phyloP scores from a whole-genome alignment of 2,797 vertebrate genomes.

The Sebastiscus tertius region DNA sequence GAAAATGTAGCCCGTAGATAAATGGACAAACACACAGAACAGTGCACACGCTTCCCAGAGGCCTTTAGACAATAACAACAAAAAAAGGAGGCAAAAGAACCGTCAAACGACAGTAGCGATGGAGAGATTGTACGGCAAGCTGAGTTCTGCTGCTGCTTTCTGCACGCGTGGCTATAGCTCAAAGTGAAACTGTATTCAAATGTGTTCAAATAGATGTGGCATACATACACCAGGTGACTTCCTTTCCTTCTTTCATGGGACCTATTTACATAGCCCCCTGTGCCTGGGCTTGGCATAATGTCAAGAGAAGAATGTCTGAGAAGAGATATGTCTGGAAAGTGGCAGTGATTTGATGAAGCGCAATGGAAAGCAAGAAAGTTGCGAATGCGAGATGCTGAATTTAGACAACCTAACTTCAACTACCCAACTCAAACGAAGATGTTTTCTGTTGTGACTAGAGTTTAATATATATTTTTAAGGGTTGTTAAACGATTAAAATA shows the following conservation, averaged over 20 bases:
- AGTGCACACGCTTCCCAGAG: background rate
- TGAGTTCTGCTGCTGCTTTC: background rate
- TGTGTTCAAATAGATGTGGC: background rate
- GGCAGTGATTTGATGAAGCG: background rate
- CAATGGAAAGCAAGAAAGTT: background rate
- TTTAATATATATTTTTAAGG: background rate
- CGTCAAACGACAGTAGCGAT: background rate
- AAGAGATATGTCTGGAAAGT: background rate
- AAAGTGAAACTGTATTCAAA: background rate
- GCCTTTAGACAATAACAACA: background rate
- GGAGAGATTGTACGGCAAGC: background rate
- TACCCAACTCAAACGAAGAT: background rate
- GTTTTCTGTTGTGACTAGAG: background rate
- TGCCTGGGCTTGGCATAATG: background rate
- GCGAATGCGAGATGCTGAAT: background rate
- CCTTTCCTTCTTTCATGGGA: background rate
- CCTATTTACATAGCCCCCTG: background rate
- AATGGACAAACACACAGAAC: constrained; percentile 2
- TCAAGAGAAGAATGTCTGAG: too few relatives aligned
- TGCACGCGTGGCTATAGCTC: background rate
- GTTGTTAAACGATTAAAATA: too few relatives aligned
- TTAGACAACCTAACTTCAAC: background rate
- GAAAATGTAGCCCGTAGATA: background rate
- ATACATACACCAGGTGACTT: background rate
- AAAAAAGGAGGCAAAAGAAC: background rate